Base-by-base conservation (phyloP, 2,888 invertebrate genomes). In the Deilephila elpenor region DNA sequence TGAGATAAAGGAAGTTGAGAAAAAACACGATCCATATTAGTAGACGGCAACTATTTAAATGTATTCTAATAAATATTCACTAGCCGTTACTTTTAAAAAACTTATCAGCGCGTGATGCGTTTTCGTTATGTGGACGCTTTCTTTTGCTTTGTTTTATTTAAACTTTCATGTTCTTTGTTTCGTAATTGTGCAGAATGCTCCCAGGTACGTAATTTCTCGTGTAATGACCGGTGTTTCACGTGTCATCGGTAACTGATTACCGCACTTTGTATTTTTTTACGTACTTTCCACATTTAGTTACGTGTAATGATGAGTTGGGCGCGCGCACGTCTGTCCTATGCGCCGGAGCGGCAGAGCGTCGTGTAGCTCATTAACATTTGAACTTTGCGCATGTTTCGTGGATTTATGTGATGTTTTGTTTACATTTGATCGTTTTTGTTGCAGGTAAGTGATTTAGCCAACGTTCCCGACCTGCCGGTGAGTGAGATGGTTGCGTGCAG, bases 111-210 rank as follows among this genome's bases (percentile, higher is more conserved):
- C 86, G 88, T 87, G 90, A 83, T 87, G 80, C 79, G 86, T 79
- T 86, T 89, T 85, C 84, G 84, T 86, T 86, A 84, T 84, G 81
- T 79, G 78, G 77, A 79, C 87, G 85, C 90, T 93, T 93, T 93
- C 92, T 83, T 90, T 90, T 90, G 86, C 88, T 67, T 88, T 88
- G 88, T 86, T 84, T 77, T 77, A 77, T 84, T 81, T 80, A 82
- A 85, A 88, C 91, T 93, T 93, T 93, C 92, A 85, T 91, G 89
- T 83, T 87, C 86, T 88, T 90, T 89, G 91, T 94, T 89, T 91
- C 92, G 91, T 91, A 91, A 93, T 91, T 89, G 86, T 84, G 82
- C 87, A 84, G 79, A 86, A 83, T 86, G 85, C 84, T 86, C 87
- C 84, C 86, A 87, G 88, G 86, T 86, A 88, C 89, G 90, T 91